Evolutionary conservation across 1,140 invertebrate genomes (phyloP).

Genomic region (Sycophaga agraensis): DNA sequence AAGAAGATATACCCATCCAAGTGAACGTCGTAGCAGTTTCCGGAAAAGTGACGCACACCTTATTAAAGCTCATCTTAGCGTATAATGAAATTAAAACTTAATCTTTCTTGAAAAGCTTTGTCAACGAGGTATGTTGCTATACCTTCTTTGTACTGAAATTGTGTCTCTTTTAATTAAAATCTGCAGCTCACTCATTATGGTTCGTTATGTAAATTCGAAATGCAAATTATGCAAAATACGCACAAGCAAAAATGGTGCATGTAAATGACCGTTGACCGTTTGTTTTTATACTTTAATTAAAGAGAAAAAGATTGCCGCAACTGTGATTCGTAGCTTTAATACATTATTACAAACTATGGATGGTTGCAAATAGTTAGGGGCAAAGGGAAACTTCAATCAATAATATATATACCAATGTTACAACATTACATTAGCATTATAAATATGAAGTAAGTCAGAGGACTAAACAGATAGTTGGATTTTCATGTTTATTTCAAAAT

Average conservation of each 20-base stretch:
- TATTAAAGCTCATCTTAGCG: constrained; percentile 6
- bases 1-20: no score
- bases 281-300: constrained; percentile 14
- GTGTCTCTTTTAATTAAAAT: constrained; percentile 24
- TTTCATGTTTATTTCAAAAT: no score
- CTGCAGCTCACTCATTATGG: neutral
- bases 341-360: no score
- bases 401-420: no score
- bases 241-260: constrained; percentile 15
- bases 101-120: constrained; percentile 19
- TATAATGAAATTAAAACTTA: constrained; percentile 27
- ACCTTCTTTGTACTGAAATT: neutral
- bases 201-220: constrained; percentile 18
- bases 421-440: no score
- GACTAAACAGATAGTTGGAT: no score
- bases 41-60: no score
- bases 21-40: no score
- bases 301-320: neutral
- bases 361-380: no score
- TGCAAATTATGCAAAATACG: constrained; percentile 17
- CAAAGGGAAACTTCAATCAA: no score
- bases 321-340: no score
- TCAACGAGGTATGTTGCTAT: neutral
- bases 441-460: no score
- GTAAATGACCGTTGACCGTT: neutral